Evolutionary conservation across 2,113 vertebrate species (phyloP), one percentile per base, ranked within the genome.

Genomic region (Vidua chalybeata): DNA sequence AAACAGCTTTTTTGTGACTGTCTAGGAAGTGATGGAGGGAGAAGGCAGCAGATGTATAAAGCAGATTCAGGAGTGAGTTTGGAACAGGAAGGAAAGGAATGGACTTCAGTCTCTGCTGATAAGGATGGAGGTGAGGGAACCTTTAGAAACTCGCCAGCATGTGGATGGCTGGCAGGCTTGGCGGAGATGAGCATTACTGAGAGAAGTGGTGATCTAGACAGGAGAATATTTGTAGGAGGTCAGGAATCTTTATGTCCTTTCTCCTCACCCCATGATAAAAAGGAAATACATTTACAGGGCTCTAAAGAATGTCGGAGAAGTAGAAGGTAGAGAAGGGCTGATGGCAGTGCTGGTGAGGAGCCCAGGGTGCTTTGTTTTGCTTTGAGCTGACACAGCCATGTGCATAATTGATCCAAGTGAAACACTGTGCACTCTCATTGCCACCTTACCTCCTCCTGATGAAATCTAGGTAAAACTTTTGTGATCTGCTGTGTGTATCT

Each of bases 401-500:
- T 59, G 30, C 13, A 10, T 84, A 69, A 93, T 80, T 84, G 88
- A 77, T 81, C 46, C 64, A 39, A 51, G 86, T 86, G 86, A 89
- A 93, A 72, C 54, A 51, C 21, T 0, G 0, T 55, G 63, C 52
- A 27, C 80, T 87, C 51, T 81, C 12, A 3, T 85, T 93, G 76
- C 75, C 88, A 23, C 83, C 33, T 55, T 89, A 28, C 68, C 76
- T 89, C 48, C 68, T 80, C 3, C 2, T 93, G 86, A 75, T 89
- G 88, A 94, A 96, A 91, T 89, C 76, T 72, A 56, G 68, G 64
- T 88, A 56, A 81, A 92, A 84, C 11, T 27, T 74, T 81, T 80
- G 64, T 2, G 3, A 63, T 92, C 83, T 77, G 7, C 33, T 74
- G 2, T 41, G 5, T 31, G 24, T 86, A 46, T 90, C 89, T 81